Base-by-base conservation (phyloP, 37 sponge, comb jelly and placozoan species). In the Ianthella basta region DNA sequence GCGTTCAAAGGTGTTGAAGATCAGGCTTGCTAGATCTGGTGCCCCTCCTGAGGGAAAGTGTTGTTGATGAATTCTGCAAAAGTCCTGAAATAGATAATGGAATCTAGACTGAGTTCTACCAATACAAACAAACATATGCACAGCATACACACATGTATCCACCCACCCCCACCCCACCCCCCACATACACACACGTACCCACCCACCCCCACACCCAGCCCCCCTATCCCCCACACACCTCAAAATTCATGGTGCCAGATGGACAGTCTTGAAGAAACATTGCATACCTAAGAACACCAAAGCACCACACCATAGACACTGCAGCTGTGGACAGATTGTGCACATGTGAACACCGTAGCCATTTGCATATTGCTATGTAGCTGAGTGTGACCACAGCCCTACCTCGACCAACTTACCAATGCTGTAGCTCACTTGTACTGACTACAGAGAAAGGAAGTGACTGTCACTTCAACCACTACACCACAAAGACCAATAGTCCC, bases 231-330 rank as follows among this genome's bases (percentile, higher is more conserved):
- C 16, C 8, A 39, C 30, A 40, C 41, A 91, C 92, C 86, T 91
- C 70, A 54, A 70, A 41, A 20, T 63, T 84, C 33, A 91, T 19
- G 30, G 68, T 77, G 6, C 95, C 95, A 23, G 91, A 86, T 18
- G 95, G 95, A 77, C 91, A 94, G 74, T 94, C 95, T 80, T 78
- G 69, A n/a, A 94, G 73, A 70, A 94, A 94, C 36, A 86, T 88
- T 87, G 79, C 80, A 65, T 89, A 94, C 93, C 92, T 86, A 81
- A 41, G 50, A 30, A 59, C 39, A 65, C 29, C n/a, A 57, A 57
- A 20, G 59, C 59, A 57, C 15, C n/a, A n/a, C n/a, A n/a, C n/a
- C n/a, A n/a, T n/a, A n/a, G n/a, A n/a, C n/a, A n/a, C n/a, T n/a
- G n/a, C n/a, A n/a, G n/a, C n/a, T n/a, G n/a, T n/a, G n/a, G n/a